Evolutionary conservation across 2,888 invertebrate species (phyloP).

Genomic region (Macrophya alboannulata): DNA sequence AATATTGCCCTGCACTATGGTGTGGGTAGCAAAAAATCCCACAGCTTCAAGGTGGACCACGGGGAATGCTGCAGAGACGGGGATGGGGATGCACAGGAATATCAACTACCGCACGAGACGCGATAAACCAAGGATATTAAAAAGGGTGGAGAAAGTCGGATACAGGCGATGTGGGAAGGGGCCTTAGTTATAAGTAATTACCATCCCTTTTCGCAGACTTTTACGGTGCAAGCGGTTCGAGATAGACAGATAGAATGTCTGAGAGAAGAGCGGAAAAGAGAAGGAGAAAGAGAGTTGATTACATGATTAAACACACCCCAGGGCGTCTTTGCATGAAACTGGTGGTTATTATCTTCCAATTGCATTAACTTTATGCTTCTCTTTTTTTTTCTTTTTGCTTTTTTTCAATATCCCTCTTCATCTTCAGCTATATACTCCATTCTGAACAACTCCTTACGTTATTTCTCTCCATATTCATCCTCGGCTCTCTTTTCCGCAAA

Average conservation of each 20-base stretch:
- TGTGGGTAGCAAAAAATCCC: background rate
- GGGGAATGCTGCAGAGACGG: background rate
- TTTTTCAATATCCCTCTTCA: background rate
- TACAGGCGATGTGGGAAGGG: constrained; percentile 41
- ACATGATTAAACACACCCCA: constrained; percentile 71
- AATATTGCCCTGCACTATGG: constrained; percentile 64
- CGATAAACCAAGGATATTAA: constrained; percentile 53
- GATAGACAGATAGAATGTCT: constrained; percentile 12
- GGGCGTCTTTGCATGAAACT: constrained; percentile 69
- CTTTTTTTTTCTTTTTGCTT: constrained; percentile 16
- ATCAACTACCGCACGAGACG: background rate
- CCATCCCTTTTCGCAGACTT: constrained; percentile 65
- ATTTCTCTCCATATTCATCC: background rate
- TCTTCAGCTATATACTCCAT: background rate
- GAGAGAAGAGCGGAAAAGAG: constrained; percentile 7
- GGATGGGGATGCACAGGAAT: background rate
- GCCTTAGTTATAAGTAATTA: constrained; percentile 69
- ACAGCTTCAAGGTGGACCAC: background rate
- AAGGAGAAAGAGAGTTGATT: constrained; percentile 66
- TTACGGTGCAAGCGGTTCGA: constrained; percentile 55
- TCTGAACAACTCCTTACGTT: background rate
- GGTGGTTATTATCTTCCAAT: constrained; percentile 67
- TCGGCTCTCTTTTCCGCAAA: background rate
- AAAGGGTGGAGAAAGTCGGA: constrained; percentile 54
- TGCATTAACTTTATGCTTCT: constrained; percentile 63